Evolutionary conservation across 1,140 invertebrate species (phyloP).

Genomic region (Papilio xuthus): DNA sequence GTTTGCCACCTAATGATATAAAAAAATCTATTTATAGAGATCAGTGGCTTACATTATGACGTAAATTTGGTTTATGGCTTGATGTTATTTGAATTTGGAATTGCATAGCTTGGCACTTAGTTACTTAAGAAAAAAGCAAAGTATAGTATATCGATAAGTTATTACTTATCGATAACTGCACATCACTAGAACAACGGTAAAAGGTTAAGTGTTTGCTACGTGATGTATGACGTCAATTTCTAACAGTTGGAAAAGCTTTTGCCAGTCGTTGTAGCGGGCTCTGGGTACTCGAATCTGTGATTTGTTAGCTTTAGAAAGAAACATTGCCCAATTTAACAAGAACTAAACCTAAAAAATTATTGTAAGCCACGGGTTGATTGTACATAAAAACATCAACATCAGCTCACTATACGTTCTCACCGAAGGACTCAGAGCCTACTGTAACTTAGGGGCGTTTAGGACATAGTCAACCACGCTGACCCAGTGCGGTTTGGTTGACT

Average conservation of each 20-base stretch:
- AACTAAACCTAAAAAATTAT: not conserved
- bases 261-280: not conserved
- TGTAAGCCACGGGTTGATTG: not conserved
- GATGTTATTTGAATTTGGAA: too few relatives aligned
- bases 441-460: too few relatives aligned
- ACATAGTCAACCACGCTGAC: too few relatives aligned
- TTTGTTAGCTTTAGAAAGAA: constrained; percentile 15
- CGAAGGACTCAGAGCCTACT: too few relatives aligned
- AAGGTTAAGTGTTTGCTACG: constrained; percentile 17
- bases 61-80: too few relatives aligned
- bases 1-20: too few relatives aligned
- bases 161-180: not conserved
- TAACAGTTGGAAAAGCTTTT: constrained; percentile 19
- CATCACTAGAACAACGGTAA: not conserved
- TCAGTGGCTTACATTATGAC: too few relatives aligned
- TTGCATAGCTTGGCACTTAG: too few relatives aligned
- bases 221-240: constrained; percentile 19
- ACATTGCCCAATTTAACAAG: constrained; percentile 24
- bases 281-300: not conserved
- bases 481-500: too few relatives aligned
- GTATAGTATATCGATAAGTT: too few relatives aligned
- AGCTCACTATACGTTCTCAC: too few relatives aligned
- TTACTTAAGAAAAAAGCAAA: not conserved
- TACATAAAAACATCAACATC: not conserved
- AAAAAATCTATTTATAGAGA: too few relatives aligned